Base-by-base conservation (phyloP, 2,888 invertebrate genomes). In the Leptinotarsa tumamoca region DNA sequence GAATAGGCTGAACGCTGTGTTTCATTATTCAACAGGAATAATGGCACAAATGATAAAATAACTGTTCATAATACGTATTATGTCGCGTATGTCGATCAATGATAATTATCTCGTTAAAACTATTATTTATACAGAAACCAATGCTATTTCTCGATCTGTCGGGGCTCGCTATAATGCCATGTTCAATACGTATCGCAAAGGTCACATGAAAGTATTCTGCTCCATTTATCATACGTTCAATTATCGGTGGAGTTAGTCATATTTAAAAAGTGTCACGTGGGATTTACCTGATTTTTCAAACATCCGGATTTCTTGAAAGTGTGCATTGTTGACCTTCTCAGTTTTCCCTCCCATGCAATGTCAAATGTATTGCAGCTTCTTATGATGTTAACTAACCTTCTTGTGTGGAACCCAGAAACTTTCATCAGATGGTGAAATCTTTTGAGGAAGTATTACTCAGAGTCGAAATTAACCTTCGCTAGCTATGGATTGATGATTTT, bases 181-280 rank as follows among this genome's bases (percentile, higher is more conserved):
- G 33, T 63, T 63, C 17, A 63, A 63, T 63, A 43, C 7, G 27
- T n/a, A n/a, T 33, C 17, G 13, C 33, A 43, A 63, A 63, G 63
- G 63, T 63, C 63, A 43, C 17, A 10, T 63, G 63, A 63, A 63
- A 63, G 63, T 63, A 33, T 5, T n/a, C 15, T 33, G 27, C 17
- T 17, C 56, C 63, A 63, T 33, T 10, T 18, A 33, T 63, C 63
- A 63, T 58, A 23, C 21, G 4, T 58, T 27, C 21, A 58, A 58
- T 58, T 58, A 58, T 23, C 21, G 13, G 14, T 58, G 14, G 4
- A 23, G 27, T 21, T 14, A 58, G 58, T 58, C 23, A 58, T 15
- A 58, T 23, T 14, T 58, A 27, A 58, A 58, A 58, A 23, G 15
- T 58, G 23, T 58, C 58, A 58, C 58, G 23, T 58, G 58, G 58